These are phyloP conservation scores for Neotoma lepida DNA, from an alignment of 2,113 vertebrate species.

Conservation along the genomic window DNA sequence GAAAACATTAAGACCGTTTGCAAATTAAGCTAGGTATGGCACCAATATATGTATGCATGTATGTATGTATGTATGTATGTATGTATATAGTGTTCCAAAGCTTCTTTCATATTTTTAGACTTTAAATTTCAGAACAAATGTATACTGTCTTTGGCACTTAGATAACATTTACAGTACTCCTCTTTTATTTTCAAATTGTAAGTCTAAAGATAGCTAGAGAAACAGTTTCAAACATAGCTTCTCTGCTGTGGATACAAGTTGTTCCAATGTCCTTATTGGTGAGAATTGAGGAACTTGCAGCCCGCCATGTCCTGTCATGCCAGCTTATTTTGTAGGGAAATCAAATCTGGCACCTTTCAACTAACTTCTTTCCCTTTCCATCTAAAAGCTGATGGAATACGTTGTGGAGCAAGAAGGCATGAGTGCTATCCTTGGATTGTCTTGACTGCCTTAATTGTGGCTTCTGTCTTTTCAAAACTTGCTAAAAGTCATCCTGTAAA, in stretches of 20 bases:
- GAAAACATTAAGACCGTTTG: neutral
- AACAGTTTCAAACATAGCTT: slow-evolving; percentile 40
- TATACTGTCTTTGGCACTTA: slow-evolving; percentile 21
- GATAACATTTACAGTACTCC: neutral
- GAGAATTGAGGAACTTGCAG: slow-evolving; percentile 62
- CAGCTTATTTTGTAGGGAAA: slow-evolving; percentile 70
- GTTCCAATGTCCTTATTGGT: slow-evolving; percentile 56
- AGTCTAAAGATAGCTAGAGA: slow-evolving; percentile 61
- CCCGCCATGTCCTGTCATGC: slow-evolving; percentile 61
- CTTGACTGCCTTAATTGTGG: slow-evolving; percentile 26
- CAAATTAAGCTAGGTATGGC: neutral
- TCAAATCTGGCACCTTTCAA: slow-evolving; percentile 78
- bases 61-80: too few species aligned
- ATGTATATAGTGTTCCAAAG: neutral
- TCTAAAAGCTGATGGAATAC: slow-evolving; percentile 56
- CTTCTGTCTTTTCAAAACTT: slow-evolving; percentile 27
- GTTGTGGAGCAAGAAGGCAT: neutral
- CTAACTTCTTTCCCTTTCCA: slow-evolving; percentile 65
- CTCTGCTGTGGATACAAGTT: slow-evolving; percentile 12
- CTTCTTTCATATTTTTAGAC: neutral
- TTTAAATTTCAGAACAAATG: slow-evolving; percentile 41
- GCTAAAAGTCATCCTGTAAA: neutral
- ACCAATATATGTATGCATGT: neutral
- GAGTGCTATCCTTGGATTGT: slow-evolving; percentile 6
- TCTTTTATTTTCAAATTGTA: slow-evolving; percentile 21